phyloP scores from a whole-genome alignment of 2,113 vertebrate species.

The Vombatus ursinus region DNA sequence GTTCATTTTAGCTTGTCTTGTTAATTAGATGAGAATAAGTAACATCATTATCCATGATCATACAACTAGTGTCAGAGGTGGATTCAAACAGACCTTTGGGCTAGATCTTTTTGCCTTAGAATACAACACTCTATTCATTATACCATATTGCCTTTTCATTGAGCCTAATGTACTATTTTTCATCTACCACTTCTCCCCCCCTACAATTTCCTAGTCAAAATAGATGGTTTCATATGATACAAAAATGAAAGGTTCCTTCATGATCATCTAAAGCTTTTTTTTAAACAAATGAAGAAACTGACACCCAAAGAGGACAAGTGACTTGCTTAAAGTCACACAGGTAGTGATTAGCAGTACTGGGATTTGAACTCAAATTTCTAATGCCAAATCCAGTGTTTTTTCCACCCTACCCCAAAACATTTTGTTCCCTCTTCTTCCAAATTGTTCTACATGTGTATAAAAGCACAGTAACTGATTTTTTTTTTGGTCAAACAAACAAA shows the following conservation, averaged over 20 bases:
- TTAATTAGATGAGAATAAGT: neutral
- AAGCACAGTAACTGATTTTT: neutral
- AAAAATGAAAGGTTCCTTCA: neutral
- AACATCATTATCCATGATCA: neutral
- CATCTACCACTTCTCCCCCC: neutral
- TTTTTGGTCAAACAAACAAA: neutral
- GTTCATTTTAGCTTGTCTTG: neutral
- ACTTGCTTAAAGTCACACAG: neutral
- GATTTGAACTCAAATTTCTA: neutral
- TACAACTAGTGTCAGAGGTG: neutral
- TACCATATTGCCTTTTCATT: neutral
- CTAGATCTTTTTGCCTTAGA: neutral
- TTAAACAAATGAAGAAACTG: neutral
- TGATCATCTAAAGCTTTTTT: neutral
- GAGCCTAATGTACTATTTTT: neutral
- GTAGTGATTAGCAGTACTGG: neutral
- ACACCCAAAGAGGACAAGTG: neutral
- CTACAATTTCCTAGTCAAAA: neutral
- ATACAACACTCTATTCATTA: neutral
- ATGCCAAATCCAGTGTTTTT: neutral
- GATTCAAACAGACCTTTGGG: neutral
- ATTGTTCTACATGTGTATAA: neutral
- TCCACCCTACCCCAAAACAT: neutral
- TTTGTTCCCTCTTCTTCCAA: neutral
- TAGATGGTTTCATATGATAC: neutral